These are phyloP conservation scores for Taenaris catops DNA, from an alignment of 2,888 invertebrate genomes.

Conservation along the genomic window DNA sequence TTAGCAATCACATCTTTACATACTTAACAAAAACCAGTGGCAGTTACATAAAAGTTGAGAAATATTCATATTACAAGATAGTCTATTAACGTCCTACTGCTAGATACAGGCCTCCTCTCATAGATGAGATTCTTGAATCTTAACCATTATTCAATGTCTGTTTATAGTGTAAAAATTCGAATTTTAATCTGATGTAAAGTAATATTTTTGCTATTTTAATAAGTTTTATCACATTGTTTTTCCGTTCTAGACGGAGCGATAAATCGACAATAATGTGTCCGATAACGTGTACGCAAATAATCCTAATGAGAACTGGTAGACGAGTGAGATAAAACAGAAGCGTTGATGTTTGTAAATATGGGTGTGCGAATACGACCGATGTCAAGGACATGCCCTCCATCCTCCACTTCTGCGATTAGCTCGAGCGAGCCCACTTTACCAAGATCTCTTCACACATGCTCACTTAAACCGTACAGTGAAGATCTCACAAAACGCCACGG, in stretches of 20 bases:
- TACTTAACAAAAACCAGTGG: slow-evolving; percentile 4
- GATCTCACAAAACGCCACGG: slow-evolving; percentile 27
- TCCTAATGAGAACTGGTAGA: slow-evolving; percentile 15
- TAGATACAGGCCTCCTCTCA: no score
- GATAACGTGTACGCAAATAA: slow-evolving; percentile 7
- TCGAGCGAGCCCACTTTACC: slow-evolving; percentile 30
- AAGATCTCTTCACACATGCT: slow-evolving; percentile 32
- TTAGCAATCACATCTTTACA: no score
- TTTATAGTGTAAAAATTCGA: no score
- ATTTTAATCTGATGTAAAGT: not conserved
- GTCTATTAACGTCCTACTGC: no score
- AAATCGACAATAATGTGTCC: slow-evolving; percentile 5
- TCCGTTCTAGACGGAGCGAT: slow-evolving; percentile 1
- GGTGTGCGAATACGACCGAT: slow-evolving; percentile 42
- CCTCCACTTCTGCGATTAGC: slow-evolving; percentile 29
- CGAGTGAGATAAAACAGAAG: slow-evolving; percentile 12
- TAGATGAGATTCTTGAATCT: no score
- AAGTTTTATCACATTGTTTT: slow-evolving; percentile 1
- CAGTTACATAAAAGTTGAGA: no score
- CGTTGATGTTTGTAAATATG: slow-evolving; percentile 35
- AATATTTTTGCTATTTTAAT: slow-evolving; percentile 1
- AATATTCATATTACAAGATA: no score
- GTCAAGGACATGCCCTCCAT: slow-evolving; percentile 58
- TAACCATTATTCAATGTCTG: no score
- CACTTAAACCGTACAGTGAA: slow-evolving; percentile 23